phyloP scores from a whole-genome alignment of 2,888 invertebrate genomes.

The Thalpophila matura region DNA sequence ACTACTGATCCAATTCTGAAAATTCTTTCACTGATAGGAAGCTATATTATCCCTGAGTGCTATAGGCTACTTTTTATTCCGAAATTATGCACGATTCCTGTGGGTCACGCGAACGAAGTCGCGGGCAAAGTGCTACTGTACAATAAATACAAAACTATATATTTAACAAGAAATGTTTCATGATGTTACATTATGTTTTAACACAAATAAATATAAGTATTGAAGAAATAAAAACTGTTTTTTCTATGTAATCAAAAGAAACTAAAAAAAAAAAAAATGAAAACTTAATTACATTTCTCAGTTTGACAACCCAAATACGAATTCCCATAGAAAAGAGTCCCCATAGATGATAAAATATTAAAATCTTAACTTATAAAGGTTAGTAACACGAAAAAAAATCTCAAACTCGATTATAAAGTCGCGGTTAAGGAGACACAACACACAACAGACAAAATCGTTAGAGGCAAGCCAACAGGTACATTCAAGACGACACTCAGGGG shows the following conservation, averaged over 20 bases:
- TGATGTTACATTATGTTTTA: constrained; percentile 5
- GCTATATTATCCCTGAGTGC: too few relatives aligned
- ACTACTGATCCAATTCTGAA: too few relatives aligned
- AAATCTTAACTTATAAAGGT: constrained; percentile 21
- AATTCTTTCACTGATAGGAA: too few relatives aligned
- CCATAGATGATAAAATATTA: neutral
- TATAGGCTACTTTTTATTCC: too few relatives aligned
- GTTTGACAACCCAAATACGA: too few relatives aligned
- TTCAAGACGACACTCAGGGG: constrained; percentile 61
- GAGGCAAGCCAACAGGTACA: constrained; percentile 67
- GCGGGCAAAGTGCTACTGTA: too few relatives aligned
- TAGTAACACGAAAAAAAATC: constrained; percentile 53
- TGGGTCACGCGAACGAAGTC: too few relatives aligned
- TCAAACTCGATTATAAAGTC: constrained; percentile 33
- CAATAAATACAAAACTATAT: too few relatives aligned
- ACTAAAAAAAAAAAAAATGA: neutral
- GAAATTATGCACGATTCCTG: too few relatives aligned
- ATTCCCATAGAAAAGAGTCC: neutral
- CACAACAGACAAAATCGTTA: constrained; percentile 62
- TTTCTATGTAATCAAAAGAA: neutral
- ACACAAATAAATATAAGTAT: constrained; percentile 25
- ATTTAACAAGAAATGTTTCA: too few relatives aligned
- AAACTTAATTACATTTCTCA: neutral
- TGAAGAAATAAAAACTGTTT: neutral
- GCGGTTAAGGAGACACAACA: constrained; percentile 55